Conservation (phyloP, 2,113 vertebrate species). For the Pterocles gutturalis region DNA sequence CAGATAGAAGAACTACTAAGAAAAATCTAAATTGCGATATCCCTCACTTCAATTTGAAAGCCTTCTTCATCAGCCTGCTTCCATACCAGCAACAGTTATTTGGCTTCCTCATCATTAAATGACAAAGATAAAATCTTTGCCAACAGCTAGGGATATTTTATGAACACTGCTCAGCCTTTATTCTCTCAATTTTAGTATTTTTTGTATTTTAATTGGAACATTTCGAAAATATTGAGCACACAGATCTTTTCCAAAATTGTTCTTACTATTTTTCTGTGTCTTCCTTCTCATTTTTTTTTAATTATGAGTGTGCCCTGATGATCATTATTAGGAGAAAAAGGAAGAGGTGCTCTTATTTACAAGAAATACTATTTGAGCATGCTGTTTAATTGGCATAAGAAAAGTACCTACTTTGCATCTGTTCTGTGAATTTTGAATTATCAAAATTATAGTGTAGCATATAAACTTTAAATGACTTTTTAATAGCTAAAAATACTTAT, state of each 20-base stretch:
- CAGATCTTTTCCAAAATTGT: neutral
- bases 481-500: neutral
- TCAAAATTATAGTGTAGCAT: neutral
- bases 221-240: neutral
- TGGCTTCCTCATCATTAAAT: conserved; percentile 25
- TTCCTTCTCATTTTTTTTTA: neutral
- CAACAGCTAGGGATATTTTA: neutral
- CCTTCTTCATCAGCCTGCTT: conserved; percentile 14
- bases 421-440: neutral
- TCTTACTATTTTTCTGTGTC: neutral
- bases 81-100: conserved; percentile 25
- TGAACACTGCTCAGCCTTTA: neutral
- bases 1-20: neutral
- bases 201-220: neutral
- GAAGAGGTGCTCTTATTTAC: conserved; percentile 7
- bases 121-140: conserved; percentile 28
- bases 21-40: neutral
- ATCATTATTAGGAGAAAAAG: neutral
- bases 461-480: neutral
- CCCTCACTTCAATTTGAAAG: conserved; percentile 10
- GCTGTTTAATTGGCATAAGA: conserved; percentile 10
- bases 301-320: neutral
- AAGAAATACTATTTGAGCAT: neutral
- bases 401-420: neutral
- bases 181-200: conserved; percentile 8